Conservation (phyloP, 1,140 invertebrate genomes). For the Drepana arcuata region DNA sequence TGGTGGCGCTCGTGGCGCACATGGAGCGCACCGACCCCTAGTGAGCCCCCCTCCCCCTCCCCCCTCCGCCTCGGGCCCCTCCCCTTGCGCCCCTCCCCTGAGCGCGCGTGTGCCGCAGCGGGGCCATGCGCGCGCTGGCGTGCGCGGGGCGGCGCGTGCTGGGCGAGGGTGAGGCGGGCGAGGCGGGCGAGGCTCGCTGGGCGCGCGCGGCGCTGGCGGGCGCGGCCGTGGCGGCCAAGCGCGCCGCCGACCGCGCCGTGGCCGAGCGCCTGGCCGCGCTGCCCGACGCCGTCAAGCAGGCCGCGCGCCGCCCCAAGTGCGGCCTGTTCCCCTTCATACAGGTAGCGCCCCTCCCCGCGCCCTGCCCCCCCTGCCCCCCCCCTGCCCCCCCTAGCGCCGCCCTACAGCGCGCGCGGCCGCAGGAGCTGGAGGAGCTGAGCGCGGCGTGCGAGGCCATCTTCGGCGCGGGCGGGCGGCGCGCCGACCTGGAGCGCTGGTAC, state of each 20-base stretch:
- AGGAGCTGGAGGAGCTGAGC: conserved; percentile 93
- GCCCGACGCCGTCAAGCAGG: conserved; percentile 81
- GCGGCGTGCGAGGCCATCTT: conserved; percentile 91
- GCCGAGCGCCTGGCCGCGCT: conserved; percentile 88
- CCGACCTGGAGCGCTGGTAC: conserved; percentile 98
- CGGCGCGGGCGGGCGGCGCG: conserved; percentile 87
- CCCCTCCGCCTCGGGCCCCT: too few relatives aligned
- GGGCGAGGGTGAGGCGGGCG: conserved; percentile 44
- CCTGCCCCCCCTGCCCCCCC: too few relatives aligned
- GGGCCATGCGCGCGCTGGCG: conserved; percentile 89
- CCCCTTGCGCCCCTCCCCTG: too few relatives aligned
- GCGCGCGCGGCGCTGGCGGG: conserved; percentile 33
- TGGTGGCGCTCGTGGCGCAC: conserved; percentile 87
- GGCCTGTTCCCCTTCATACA: conserved; percentile 95
- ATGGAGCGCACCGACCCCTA: conserved; percentile 92
- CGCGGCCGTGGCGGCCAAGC: conserved; percentile 84
- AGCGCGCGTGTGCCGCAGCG: conserved; percentile 73
- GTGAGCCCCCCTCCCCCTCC: conserved; percentile 78
- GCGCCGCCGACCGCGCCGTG: conserved; percentile 95
- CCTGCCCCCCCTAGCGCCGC: too few relatives aligned
- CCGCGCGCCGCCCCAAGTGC: conserved; percentile 82
- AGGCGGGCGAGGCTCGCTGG: conserved; percentile 4
- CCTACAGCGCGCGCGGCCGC: conserved; percentile 25
- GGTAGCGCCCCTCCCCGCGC: too few relatives aligned
- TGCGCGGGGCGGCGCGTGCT: conserved; percentile 75